Evolutionary conservation across 1,140 invertebrate genomes (phyloP).

Genomic region (Panagrolaimus sp.): DNA sequence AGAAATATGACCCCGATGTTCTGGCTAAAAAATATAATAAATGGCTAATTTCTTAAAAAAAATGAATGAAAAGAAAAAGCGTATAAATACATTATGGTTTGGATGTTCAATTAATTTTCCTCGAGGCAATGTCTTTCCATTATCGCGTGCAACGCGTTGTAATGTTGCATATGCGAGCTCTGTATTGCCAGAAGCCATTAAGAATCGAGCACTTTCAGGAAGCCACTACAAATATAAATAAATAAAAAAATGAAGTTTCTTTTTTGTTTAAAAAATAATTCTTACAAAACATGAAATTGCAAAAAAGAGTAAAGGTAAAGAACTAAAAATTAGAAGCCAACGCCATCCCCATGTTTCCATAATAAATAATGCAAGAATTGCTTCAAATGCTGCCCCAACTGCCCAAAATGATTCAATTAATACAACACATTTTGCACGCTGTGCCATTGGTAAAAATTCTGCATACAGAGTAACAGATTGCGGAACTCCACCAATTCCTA

Average conservation of each 20-base stretch:
- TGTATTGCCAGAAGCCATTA: conserved; percentile 74
- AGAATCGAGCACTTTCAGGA: conserved; percentile 82
- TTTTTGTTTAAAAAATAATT: conserved; percentile 52
- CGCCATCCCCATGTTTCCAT: conserved; percentile 86
- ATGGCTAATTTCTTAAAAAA: background rate
- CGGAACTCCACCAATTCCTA: conserved; percentile 89
- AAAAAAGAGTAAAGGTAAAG: conserved; percentile 78
- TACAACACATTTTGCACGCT: conserved; percentile 86
- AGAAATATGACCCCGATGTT: conserved; percentile 55
- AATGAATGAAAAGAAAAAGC: background rate
- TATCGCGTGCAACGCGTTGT: conserved; percentile 76
- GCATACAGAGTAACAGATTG: conserved; percentile 93
- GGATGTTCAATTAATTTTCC: conserved; percentile 79
- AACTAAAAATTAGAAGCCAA: conserved; percentile 79
- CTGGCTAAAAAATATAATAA: background rate
- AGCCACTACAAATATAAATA: conserved; percentile 69
- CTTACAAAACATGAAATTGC: conserved; percentile 61
- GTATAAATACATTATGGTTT: conserved; percentile 50
- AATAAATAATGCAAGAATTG: conserved; percentile 77
- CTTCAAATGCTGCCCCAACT: conserved; percentile 68
- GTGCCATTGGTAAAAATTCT: conserved; percentile 85
- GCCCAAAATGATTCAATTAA: conserved; percentile 94
- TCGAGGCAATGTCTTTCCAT: conserved; percentile 78
- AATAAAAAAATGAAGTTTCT: conserved; percentile 57
- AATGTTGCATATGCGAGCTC: conserved; percentile 79